phyloP scores from a whole-genome alignment of 2,888 invertebrate genomes.

The Hydrotaea diabolus region DNA sequence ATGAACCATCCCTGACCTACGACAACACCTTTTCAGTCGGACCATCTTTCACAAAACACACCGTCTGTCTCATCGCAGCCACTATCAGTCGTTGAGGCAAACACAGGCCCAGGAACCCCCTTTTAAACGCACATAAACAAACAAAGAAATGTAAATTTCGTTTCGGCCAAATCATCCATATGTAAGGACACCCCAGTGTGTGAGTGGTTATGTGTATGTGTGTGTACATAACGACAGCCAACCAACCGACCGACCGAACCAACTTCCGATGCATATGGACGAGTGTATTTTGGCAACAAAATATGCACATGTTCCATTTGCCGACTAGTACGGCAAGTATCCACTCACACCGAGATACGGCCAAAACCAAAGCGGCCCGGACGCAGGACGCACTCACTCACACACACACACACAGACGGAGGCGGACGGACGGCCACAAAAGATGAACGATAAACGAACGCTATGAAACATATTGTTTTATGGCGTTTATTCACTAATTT shows the following conservation, averaged over 20 bases:
- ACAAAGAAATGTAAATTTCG: slow-evolving; percentile 21
- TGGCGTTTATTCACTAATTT: slow-evolving; percentile 68
- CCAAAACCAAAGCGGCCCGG: background rate
- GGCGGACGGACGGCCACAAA: background rate
- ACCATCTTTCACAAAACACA: no score
- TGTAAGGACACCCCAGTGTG: background rate
- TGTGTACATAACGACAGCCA: background rate
- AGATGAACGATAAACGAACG: slow-evolving; percentile 54
- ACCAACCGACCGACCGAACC: no score
- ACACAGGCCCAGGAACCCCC: background rate
- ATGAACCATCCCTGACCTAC: no score
- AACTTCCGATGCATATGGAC: background rate
- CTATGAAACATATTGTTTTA: slow-evolving; percentile 64
- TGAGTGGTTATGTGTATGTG: background rate
- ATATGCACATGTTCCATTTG: slow-evolving; percentile 24
- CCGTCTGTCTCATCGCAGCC: background rate
- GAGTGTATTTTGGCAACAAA: slow-evolving; percentile 11
- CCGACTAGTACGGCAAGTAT: background rate
- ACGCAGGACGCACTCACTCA: background rate
- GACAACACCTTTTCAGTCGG: no score
- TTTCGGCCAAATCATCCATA: slow-evolving; percentile 12
- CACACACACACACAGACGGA: background rate
- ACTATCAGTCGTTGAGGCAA: background rate
- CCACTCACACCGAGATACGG: background rate
- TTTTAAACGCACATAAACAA: slow-evolving; percentile 21